phyloP scores from a whole-genome alignment of 2,113 vertebrate species.

The Lagenorhynchus albirostris region DNA sequence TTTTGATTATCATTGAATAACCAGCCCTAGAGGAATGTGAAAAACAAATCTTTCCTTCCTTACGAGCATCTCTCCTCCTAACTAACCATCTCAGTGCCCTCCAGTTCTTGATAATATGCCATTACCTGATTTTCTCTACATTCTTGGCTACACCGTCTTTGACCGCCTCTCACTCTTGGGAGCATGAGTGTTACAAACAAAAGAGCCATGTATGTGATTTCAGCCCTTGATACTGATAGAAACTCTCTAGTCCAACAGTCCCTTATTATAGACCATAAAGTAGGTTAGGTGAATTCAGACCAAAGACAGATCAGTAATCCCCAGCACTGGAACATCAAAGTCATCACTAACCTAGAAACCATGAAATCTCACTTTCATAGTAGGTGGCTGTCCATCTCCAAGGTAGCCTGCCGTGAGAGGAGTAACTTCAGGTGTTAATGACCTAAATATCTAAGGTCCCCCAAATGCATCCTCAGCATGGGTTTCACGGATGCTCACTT shows the following conservation, averaged over 20 bases:
- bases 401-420: background rate
- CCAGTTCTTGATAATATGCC: background rate
- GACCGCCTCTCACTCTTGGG: background rate
- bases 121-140: background rate
- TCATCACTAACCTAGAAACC: background rate
- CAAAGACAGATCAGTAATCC: background rate
- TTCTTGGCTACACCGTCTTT: background rate
- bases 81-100: background rate
- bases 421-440: background rate
- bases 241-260: background rate
- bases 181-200: background rate
- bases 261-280: background rate
- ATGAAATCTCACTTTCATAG: background rate
- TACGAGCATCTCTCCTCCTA: background rate
- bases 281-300: background rate
- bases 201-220: background rate
- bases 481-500: background rate
- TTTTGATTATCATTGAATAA: background rate
- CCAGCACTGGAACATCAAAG: background rate
- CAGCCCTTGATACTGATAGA: background rate
- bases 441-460: background rate
- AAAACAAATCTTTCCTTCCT: background rate
- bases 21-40: background rate
- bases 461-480: background rate
- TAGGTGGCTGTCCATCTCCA: background rate